Evolutionary conservation across 1,140 invertebrate genomes (phyloP).

Genomic region (Notospermus geniculatus): DNA sequence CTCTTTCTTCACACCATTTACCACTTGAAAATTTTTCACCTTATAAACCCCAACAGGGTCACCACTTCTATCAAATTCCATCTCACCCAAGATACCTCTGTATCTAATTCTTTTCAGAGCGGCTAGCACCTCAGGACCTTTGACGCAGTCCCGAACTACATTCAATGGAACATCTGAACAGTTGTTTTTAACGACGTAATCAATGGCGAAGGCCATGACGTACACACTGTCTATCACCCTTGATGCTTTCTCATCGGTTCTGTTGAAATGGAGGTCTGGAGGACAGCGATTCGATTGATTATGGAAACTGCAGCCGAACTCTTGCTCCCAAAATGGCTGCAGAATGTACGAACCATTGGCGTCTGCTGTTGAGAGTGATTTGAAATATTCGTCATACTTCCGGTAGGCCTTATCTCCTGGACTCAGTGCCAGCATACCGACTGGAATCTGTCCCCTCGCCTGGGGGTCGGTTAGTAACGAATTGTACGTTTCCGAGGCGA

Average conservation of each 20-base stretch:
- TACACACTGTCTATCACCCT: neutral
- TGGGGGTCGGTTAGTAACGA: neutral
- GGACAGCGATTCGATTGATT: neutral
- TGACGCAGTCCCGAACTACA: neutral
- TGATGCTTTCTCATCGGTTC: neutral
- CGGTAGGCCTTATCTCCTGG: neutral
- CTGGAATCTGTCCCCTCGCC: neutral
- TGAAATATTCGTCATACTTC: neutral
- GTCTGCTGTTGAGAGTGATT: neutral
- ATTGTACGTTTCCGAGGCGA: neutral
- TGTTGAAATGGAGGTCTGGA: neutral
- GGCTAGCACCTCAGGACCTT: neutral
- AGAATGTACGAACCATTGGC: neutral
- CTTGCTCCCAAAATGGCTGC: neutral
- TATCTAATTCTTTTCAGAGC: neutral
- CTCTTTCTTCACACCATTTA: neutral
- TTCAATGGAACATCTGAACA: neutral
- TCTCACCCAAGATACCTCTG: neutral
- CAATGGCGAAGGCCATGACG: neutral
- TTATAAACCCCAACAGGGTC: neutral
- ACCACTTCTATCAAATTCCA: slow-evolving; percentile 5
- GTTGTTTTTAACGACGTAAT: neutral
- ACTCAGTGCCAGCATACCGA: neutral
- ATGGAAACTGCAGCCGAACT: neutral
- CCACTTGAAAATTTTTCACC: slow-evolving; percentile 5